Base-by-base conservation (phyloP, 2,888 invertebrate species). In the Lasius fuliginosus region DNA sequence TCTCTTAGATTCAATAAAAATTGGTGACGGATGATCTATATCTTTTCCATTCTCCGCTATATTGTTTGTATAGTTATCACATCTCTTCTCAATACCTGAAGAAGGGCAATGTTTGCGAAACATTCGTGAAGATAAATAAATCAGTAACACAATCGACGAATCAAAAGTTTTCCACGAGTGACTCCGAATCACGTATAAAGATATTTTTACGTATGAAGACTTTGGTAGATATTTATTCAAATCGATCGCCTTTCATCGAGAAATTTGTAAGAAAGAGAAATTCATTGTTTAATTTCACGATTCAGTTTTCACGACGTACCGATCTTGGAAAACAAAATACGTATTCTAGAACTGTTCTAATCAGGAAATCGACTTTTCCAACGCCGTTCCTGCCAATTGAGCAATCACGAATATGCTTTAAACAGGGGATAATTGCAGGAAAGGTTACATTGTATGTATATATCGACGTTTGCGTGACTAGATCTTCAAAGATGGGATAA, bases 381-480 rank as follows among this genome's bases (percentile, higher is more conserved):
- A 76, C 27, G 2, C 4, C 33, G 53, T 56, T 68, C 15, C 9
- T 15, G 71, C 46, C 46, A 27, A 82, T 82, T 49, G 74, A 68
- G 74, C 67, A 74, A 74, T 74, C 30, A 53, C 53, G 67, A 23
- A 67, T 49, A 49, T 60, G 40, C n/a, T 27, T 71, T 27, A 42
- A 69, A 56, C 46, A 4, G 12, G 1, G 27, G 12, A 18, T 15
- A 46, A 81, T 81, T 71, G 46, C 60, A 18, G 71, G 36, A 12
- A 46, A 40, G 27, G 27, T n/a, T 69, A 69, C 15, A 23, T 68
- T 58, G 53, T 58, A 56, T 40, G 30, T 53, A 53, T 53, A 53
- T 53, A 53, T n/a, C 69, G 56, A 15, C 8, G 42, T 71, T 71
- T 79, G 79, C 79, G 79, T 81, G 71, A 71, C 33, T 27, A 49